Percentiles rank a stretch among this genome's conserved stretches.
Evolutionary conservation across 2,797 vertebrate genomes (phyloP).

Genomic region (Mycteria americana): DNA sequence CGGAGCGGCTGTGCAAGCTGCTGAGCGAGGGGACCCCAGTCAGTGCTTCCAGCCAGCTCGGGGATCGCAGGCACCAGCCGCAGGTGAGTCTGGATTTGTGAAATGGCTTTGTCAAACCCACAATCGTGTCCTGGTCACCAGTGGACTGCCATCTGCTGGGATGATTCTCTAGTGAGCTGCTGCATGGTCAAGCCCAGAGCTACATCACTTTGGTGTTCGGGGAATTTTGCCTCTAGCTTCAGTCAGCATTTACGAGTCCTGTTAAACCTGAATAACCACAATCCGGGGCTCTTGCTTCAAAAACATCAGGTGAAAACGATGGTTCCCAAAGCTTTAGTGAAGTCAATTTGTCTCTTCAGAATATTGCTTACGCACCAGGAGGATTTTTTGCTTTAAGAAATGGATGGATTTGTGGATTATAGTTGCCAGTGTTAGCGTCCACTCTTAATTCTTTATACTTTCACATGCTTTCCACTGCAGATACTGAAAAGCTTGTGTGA

Average conservation of each 20-base stretch:
- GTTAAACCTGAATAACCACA: slow-evolving; percentile 54
- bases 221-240: slow-evolving; percentile 16
- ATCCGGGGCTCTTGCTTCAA: neutral
- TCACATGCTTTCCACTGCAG: neutral
- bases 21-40: neutral
- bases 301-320: neutral
- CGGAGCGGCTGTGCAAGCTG: neutral
- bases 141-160: neutral
- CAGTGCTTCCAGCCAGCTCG: neutral
- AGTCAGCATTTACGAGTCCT: neutral
- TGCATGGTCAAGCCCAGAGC: neutral
- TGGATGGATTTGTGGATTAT: neutral
- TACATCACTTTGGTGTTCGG: neutral
- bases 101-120: neutral
- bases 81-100: neutral
- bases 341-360: neutral
- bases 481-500: neutral
- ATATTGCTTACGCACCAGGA: neutral
- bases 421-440: neutral
- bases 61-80: neutral
- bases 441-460: neutral
- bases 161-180: neutral
- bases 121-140: accelerated
- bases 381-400: neutral
- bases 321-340: neutral